Evolutionary conservation across 2,113 vertebrate genomes (phyloP).

Genomic region (Columba livia): DNA sequence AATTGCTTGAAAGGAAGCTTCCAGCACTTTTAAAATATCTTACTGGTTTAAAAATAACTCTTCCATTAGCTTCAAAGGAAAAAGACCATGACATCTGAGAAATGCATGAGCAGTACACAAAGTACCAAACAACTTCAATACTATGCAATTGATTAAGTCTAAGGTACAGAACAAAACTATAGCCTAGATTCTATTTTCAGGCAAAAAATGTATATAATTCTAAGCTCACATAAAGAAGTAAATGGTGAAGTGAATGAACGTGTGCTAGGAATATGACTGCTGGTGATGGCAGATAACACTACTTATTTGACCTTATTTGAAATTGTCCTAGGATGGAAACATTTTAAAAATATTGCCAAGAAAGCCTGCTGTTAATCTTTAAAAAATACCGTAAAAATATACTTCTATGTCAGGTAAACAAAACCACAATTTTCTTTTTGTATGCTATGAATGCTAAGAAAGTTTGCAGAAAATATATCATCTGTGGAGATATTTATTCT

Average conservation of each 20-base stretch:
- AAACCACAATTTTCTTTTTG: neutral
- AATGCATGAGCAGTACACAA: neutral
- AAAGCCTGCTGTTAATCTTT: neutral
- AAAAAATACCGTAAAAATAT: neutral
- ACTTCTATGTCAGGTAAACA: neutral
- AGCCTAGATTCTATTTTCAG: neutral
- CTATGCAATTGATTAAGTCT: neutral
- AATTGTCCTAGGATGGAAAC: neutral
- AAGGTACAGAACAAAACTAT: neutral
- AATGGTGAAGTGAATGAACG: neutral
- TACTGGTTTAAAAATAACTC: neutral
- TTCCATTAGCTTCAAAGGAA: neutral
- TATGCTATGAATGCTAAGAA: neutral
- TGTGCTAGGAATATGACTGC: neutral
- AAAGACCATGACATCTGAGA: neutral
- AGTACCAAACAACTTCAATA: neutral
- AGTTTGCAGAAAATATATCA: neutral
- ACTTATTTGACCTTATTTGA: neutral
- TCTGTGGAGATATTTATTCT: neutral
- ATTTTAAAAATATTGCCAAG: neutral
- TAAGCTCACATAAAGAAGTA: neutral
- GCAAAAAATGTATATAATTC: neutral
- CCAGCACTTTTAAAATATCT: neutral
- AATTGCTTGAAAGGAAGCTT: neutral
- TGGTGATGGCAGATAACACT: neutral